Conservation (phyloP, 2,113 vertebrate genomes). For the Isurus oxyrinchus region DNA sequence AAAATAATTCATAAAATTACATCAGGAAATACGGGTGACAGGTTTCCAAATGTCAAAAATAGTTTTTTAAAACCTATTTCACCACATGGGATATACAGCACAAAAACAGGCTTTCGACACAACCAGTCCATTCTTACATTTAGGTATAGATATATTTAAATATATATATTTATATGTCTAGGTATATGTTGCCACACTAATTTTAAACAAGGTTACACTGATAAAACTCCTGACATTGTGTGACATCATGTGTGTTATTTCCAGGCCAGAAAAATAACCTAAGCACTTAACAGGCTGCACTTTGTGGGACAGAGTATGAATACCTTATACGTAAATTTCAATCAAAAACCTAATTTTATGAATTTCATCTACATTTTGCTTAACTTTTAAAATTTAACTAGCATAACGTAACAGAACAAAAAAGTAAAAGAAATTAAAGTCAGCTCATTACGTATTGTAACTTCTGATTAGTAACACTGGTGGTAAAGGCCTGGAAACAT, state of each 20-base stretch:
- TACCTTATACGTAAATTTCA: background rate
- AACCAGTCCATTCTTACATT: background rate
- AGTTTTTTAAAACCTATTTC: background rate
- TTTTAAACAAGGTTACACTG: background rate
- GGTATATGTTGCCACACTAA: background rate
- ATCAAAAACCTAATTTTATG: background rate
- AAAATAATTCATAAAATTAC: background rate
- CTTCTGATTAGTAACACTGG: background rate
- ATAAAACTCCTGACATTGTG: background rate
- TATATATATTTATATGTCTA: no score
- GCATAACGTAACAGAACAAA: background rate
- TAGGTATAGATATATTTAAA: background rate
- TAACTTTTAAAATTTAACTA: background rate
- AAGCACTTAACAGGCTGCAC: background rate
- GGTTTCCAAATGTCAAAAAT: background rate
- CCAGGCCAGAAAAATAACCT: background rate
- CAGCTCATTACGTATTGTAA: background rate
- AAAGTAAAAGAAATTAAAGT: background rate
- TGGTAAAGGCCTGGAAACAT: background rate
- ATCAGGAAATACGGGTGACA: background rate
- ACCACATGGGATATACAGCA: background rate
- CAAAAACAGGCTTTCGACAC: no score
- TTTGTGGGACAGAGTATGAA: background rate
- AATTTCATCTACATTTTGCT: background rate
- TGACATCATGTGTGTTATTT: background rate